Evolutionary conservation across 2,113 vertebrate species (phyloP).

Genomic region (Phalacrocorax aristotelis): DNA sequence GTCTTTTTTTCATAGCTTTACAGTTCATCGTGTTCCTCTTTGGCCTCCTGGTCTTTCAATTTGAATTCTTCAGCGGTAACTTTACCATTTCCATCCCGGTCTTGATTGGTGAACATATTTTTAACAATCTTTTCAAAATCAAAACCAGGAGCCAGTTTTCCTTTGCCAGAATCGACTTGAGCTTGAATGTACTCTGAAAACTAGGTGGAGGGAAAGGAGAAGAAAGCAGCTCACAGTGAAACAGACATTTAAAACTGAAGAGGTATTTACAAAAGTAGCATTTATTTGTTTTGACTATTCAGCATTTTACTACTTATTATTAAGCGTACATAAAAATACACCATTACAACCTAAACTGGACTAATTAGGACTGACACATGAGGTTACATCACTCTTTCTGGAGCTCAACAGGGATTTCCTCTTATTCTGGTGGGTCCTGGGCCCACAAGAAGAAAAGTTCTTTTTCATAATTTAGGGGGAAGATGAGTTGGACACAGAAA

Average conservation of each 20-base stretch:
- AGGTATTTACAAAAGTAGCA: not conserved
- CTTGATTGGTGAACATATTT: slow-evolving; percentile 98
- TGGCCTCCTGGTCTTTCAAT: slow-evolving; percentile 90
- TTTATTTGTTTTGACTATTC: not conserved
- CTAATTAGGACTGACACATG: not conserved
- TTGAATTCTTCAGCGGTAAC: slow-evolving; percentile 92
- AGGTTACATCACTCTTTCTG: not conserved
- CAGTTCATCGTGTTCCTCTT: slow-evolving; percentile 87
- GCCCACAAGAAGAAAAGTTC: not conserved
- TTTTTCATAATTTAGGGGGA: not conserved
- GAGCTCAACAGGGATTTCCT: not conserved
- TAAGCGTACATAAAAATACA: fast-evolving
- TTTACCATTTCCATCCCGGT: slow-evolving; percentile 90
- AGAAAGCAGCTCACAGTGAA: not conserved
- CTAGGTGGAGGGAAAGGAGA: slow-evolving; percentile 60
- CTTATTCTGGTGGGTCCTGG: not conserved
- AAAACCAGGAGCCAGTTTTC: slow-evolving; percentile 93
- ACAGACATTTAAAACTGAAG: not conserved
- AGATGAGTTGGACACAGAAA: not conserved
- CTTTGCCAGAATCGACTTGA: slow-evolving; percentile 90
- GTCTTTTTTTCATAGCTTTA: slow-evolving; percentile 55
- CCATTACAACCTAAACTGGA: not conserved
- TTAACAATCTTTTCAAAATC: slow-evolving; percentile 89
- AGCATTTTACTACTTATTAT: not conserved
- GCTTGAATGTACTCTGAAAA: slow-evolving; percentile 91